Evolutionary conservation across 1,140 invertebrate genomes (phyloP).

Genomic region (Brachionus asplanchnoidis): DNA sequence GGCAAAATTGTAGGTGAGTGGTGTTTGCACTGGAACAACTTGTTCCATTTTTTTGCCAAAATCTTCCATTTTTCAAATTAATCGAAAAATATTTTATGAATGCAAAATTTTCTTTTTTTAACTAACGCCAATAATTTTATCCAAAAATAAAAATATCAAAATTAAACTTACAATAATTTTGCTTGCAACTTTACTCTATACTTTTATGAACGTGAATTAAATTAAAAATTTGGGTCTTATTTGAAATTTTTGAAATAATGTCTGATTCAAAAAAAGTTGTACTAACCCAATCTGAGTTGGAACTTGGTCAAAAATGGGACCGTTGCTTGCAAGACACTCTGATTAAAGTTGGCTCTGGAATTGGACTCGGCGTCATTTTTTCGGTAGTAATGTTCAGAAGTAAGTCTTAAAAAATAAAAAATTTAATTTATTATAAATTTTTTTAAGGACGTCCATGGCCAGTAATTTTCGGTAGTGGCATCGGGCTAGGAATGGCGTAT

Average conservation of each 20-base stretch:
- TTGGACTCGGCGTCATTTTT: conserved; percentile 57
- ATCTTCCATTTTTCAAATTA: conserved; percentile 16
- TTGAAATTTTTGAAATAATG: conserved; percentile 16
- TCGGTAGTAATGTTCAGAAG: conserved; percentile 58
- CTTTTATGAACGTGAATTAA: conserved; percentile 20
- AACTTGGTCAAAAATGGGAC: conserved; percentile 59
- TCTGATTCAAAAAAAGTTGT: conserved; percentile 24
- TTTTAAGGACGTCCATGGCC: conserved; percentile 53
- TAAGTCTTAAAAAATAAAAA: conserved; percentile 45
- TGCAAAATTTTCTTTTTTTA: conserved; percentile 12
- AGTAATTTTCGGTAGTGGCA: conserved; percentile 52
- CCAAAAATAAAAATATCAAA: not conserved
- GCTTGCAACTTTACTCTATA: not conserved
- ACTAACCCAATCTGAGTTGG: conserved; percentile 56
- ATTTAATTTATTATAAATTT: not conserved
- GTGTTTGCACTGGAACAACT: conserved; percentile 19
- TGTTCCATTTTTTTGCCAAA: conserved; percentile 22
- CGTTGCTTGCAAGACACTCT: conserved; percentile 58
- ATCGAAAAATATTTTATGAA: not conserved
- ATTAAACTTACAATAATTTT: not conserved
- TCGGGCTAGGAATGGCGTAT: conserved; percentile 59
- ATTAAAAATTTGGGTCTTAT: not conserved
- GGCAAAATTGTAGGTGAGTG: conserved; percentile 16
- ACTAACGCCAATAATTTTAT: not conserved
- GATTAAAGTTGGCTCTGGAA: conserved; percentile 59